These are phyloP conservation scores for Microtus richardsoni DNA, from an alignment of 2,113 vertebrate species.

Conservation along the genomic window DNA sequence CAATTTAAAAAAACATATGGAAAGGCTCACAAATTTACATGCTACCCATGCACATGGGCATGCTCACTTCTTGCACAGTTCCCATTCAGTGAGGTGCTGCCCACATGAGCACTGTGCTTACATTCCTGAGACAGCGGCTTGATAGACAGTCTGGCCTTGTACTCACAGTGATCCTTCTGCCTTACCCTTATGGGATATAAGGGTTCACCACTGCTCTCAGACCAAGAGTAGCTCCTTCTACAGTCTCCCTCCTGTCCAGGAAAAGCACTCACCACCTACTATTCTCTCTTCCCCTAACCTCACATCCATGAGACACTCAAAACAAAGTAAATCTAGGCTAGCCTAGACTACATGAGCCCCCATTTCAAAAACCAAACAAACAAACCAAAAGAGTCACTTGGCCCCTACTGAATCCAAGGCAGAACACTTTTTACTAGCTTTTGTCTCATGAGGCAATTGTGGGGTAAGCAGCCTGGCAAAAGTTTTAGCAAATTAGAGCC, in stretches of 20 bases:
- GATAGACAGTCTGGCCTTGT: background rate
- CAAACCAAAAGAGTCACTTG: background rate
- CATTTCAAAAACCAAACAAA: background rate
- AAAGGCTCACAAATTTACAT: background rate
- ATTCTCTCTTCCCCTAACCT: background rate
- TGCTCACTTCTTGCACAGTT: background rate
- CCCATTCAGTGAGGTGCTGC: background rate
- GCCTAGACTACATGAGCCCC: background rate
- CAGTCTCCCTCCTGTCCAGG: background rate
- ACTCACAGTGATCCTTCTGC: background rate
- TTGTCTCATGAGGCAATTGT: background rate
- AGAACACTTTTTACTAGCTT: background rate
- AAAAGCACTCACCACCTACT: background rate
- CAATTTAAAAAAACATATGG: background rate
- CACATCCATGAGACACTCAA: background rate
- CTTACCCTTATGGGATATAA: background rate
- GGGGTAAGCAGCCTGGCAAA: background rate
- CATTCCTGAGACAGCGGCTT: background rate
- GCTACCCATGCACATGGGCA: background rate
- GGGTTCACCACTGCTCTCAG: background rate
- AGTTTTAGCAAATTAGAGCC: constrained; percentile 44
- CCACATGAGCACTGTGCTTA: background rate
- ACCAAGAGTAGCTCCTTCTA: background rate
- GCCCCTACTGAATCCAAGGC: background rate
- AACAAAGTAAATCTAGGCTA: background rate